Evolutionary conservation across 2,888 invertebrate genomes (phyloP).

Genomic region (Miltochrista miniata): DNA sequence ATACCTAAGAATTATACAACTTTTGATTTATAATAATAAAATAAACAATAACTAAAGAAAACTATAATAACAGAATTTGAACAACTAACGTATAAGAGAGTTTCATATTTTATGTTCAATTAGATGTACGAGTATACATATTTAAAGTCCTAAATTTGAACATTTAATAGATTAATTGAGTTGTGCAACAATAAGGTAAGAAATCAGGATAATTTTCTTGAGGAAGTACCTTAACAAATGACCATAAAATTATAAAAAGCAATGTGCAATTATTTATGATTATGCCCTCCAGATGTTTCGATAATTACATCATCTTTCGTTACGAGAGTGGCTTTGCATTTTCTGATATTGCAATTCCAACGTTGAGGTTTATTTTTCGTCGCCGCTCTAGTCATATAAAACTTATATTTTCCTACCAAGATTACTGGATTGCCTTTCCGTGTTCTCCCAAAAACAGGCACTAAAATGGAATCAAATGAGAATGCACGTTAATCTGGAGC

Average conservation of each 20-base stretch:
- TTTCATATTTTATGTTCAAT: no score
- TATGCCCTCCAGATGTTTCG: constrained; percentile 47
- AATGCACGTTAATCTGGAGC: no score
- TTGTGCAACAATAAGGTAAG: no score
- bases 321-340: constrained; percentile 46
- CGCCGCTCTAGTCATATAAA: constrained; percentile 25
- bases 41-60: no score
- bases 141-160: background rate
- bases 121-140: no score
- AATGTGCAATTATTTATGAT: constrained; percentile 30
- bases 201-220: no score
- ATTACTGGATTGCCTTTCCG: constrained; percentile 48
- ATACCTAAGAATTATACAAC: no score
- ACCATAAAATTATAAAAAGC: background rate
- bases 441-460: constrained; percentile 30
- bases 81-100: no score
- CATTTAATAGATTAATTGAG: no score
- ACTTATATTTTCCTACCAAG: constrained; percentile 43
- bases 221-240: background rate
- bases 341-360: constrained; percentile 41
- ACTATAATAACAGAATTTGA: no score
- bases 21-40: no score
- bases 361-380: constrained; percentile 11
- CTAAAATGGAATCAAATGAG: constrained; percentile 18
- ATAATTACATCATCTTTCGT: constrained; percentile 50